These are phyloP conservation scores for Cistogaster globosa DNA, from an alignment of 2,888 invertebrate species.

Conservation along the genomic window DNA sequence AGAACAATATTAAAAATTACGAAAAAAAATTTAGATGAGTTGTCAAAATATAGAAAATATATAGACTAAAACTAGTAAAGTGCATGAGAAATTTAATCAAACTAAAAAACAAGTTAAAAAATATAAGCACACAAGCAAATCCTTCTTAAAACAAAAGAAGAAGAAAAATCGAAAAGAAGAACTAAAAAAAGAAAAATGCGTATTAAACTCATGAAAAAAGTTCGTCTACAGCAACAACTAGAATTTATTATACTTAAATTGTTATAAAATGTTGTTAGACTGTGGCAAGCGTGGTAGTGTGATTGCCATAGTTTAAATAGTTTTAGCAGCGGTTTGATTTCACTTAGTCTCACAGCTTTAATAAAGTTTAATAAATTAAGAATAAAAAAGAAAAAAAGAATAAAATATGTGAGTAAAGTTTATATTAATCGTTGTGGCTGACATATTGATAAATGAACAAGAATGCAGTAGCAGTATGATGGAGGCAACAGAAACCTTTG, in stretches of 20 bases:
- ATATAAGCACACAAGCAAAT: neutral
- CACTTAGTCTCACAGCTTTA: neutral
- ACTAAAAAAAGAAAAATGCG: conserved; percentile 46
- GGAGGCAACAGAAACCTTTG: conserved; percentile 17
- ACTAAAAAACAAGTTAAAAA: neutral
- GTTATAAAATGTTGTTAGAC: neutral
- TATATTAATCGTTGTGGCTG: conserved; percentile 77
- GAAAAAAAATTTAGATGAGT: conserved; percentile 27
- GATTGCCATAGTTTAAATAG: conserved; percentile 23
- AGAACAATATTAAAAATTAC: neutral
- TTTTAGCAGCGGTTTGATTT: conserved; percentile 27
- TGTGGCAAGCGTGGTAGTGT: neutral
- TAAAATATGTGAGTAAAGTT: conserved; percentile 41
- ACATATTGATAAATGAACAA: conserved; percentile 80
- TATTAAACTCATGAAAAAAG: neutral
- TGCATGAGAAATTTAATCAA: conserved; percentile 39
- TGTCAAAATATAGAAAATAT: conserved; percentile 31
- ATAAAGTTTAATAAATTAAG: conserved; percentile 19
- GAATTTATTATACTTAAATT: neutral
- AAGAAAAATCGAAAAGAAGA: neutral
- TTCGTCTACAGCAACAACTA: neutral
- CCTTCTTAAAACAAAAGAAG: neutral
- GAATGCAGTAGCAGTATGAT: conserved; percentile 44
- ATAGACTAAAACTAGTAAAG: conserved; percentile 36
- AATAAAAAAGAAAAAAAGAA: neutral